A percentile compares a stretch with the other conserved stretches of the same genome.
phyloP scores from a whole-genome alignment of 2,797 vertebrate species.

The Tokudaia tokunoshimensis region DNA sequence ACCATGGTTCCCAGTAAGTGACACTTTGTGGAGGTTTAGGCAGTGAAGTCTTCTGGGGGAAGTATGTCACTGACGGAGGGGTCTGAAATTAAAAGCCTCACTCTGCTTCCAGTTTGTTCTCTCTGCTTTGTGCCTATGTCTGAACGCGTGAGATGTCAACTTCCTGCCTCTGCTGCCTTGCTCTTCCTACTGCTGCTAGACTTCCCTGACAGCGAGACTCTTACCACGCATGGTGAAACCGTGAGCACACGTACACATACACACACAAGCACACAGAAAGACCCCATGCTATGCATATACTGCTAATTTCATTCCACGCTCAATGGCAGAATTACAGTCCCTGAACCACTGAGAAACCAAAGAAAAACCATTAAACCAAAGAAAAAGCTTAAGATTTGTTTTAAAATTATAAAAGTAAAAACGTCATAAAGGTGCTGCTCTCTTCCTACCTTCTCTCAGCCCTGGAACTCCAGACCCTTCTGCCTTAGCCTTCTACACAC shows the following conservation, averaged over 20 bases:
- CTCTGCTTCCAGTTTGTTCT: too few relatives aligned
- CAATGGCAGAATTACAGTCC: not conserved
- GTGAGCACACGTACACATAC: too few relatives aligned
- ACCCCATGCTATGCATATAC: not conserved
- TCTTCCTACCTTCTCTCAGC: not conserved
- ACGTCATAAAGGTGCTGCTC: not conserved
- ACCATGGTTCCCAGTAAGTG: not conserved
- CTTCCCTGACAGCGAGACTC: not conserved
- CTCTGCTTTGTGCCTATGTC: not conserved
- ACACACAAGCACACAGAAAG: not conserved
- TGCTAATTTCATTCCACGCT: not conserved
- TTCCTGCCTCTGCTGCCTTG: not conserved
- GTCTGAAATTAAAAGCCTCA: not conserved
- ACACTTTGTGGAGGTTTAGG: not conserved
- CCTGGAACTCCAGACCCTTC: not conserved
- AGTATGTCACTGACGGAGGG: not conserved
- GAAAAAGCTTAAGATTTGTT: not conserved
- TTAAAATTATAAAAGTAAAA: constrained; percentile 29
- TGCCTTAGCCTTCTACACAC: not conserved
- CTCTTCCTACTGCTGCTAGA: not conserved
- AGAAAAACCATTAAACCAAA: not conserved
- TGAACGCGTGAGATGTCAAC: not conserved
- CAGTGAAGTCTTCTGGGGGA: not conserved
- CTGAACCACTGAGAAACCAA: not conserved
- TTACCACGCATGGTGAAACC: accelerated